Percentiles rank a stretch among this genome's conserved stretches.
Evolutionary conservation across 2,797 vertebrate genomes (phyloP).

Genomic region (Falco berigora): DNA sequence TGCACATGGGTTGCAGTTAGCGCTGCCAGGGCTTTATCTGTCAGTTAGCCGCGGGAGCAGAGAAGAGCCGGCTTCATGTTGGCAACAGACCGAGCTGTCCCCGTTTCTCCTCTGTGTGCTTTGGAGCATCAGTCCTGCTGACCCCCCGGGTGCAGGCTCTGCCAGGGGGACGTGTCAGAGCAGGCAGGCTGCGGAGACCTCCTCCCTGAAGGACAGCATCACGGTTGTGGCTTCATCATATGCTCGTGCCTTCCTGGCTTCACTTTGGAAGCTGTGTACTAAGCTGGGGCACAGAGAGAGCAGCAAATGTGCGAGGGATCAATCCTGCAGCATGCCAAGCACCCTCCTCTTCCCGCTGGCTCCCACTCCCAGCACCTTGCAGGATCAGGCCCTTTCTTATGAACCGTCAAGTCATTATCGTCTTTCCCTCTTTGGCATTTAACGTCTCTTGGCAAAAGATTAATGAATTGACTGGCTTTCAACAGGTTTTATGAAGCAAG

Average conservation of each 20-base stretch:
- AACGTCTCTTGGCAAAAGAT: constrained; percentile 68
- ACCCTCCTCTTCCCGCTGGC: not conserved
- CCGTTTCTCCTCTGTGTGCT: not conserved
- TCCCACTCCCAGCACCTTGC: not conserved
- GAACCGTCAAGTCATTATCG: constrained; percentile 57
- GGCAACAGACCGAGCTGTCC: not conserved
- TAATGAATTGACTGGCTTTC: constrained; percentile 65
- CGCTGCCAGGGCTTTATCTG: not conserved
- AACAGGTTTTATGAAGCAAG: constrained; percentile 64
- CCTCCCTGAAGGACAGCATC: not conserved
- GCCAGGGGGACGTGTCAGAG: not conserved
- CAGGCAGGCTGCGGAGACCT: not conserved
- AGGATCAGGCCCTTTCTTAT: constrained; percentile 23
- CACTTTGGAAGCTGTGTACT: not conserved
- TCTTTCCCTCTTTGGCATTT: constrained; percentile 47
- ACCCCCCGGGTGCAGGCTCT: not conserved
- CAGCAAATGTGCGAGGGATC: not conserved
- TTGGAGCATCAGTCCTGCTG: not conserved
- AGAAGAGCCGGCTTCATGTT: rapidly evolving
- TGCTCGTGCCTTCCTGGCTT: rapidly evolving
- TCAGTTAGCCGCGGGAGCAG: not conserved
- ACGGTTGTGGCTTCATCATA: rapidly evolving
- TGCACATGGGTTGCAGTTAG: not conserved
- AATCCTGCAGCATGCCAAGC: not conserved
- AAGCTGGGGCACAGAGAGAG: not conserved